A percentile compares a stretch with the other conserved stretches of the same genome.
Conservation (phyloP, 2,113 vertebrate species). For the Hystrix cristata region DNA sequence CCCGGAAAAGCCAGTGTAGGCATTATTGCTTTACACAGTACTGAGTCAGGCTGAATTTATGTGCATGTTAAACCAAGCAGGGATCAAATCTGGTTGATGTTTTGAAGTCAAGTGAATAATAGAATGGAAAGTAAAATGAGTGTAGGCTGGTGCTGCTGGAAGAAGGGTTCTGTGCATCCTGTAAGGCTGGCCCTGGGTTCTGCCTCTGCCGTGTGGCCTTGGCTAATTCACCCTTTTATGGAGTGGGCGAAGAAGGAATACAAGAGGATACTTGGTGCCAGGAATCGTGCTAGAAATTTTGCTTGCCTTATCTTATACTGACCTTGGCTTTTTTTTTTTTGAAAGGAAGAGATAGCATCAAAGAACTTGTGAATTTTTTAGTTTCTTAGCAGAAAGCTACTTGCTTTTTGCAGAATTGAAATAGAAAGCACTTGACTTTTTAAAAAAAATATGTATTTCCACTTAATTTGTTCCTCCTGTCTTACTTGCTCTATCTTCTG, state of each 20-base stretch:
- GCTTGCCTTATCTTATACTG: neutral
- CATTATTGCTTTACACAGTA: neutral
- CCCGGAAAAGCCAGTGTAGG: neutral
- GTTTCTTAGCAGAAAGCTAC: neutral
- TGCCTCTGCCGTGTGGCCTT: neutral
- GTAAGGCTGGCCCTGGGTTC: neutral
- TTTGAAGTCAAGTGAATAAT: slow-evolving; percentile 6
- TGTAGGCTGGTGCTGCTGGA: neutral
- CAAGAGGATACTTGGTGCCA: neutral
- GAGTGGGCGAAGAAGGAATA: neutral
- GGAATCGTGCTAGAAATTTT: neutral
- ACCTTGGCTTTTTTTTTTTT: slow-evolving; percentile 34
- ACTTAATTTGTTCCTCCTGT: neutral
- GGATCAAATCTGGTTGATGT: neutral
- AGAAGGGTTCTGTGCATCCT: neutral
- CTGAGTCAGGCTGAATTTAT: slow-evolving; percentile 9
- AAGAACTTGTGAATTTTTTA: neutral
- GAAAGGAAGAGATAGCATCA: slow-evolving; percentile 2
- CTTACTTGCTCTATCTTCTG: neutral
- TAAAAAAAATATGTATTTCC: neutral
- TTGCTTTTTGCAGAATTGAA: slow-evolving; percentile 29
- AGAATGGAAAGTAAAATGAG: neutral
- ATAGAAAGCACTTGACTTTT: neutral
- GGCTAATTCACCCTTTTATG: neutral
- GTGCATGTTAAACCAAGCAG: slow-evolving; percentile 7